Conservation (phyloP, 2,113 vertebrate genomes). For the Aegotheles bennettii region DNA sequence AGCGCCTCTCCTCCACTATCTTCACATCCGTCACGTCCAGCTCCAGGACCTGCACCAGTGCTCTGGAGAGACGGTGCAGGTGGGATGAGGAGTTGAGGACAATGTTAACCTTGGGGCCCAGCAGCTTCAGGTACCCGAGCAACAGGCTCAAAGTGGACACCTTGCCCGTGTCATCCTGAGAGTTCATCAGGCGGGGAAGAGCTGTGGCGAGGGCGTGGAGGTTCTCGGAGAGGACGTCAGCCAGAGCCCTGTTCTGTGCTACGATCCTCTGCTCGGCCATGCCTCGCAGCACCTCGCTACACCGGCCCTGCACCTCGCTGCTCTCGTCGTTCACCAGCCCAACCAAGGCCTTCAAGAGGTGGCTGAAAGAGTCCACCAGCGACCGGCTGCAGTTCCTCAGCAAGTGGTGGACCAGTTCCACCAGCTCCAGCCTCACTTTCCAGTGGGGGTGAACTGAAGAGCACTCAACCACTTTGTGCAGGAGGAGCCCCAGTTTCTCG, state of each 20-base stretch:
- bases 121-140: conserved; percentile 87
- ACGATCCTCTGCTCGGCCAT: conserved; percentile 69
- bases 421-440: conserved; percentile 84
- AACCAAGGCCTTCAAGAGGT: conserved; percentile 85
- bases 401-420: conserved; percentile 77
- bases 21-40: conserved; percentile 84
- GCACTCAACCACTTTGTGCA: conserved; percentile 81
- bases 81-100: conserved; percentile 84
- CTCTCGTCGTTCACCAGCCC: conserved; percentile 84
- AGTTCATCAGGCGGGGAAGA: conserved; percentile 89
- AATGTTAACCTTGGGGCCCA: conserved; percentile 80
- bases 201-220: conserved; percentile 86
- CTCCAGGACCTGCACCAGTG: conserved; percentile 89
- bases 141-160: conserved; percentile 82
- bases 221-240: conserved; percentile 85
- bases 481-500: conserved; percentile 74
- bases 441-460: conserved; percentile 87
- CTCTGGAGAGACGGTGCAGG: conserved; percentile 87
- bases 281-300: conserved; percentile 62
- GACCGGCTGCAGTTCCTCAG: conserved; percentile 78
- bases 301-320: conserved; percentile 75
- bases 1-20: conserved; percentile 81
- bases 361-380: conserved; percentile 73
- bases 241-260: conserved; percentile 71
- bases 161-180: conserved; percentile 86